Evolutionary conservation across 2,113 vertebrate species (phyloP).

Genomic region (Machaerirhynchus nigripectus): DNA sequence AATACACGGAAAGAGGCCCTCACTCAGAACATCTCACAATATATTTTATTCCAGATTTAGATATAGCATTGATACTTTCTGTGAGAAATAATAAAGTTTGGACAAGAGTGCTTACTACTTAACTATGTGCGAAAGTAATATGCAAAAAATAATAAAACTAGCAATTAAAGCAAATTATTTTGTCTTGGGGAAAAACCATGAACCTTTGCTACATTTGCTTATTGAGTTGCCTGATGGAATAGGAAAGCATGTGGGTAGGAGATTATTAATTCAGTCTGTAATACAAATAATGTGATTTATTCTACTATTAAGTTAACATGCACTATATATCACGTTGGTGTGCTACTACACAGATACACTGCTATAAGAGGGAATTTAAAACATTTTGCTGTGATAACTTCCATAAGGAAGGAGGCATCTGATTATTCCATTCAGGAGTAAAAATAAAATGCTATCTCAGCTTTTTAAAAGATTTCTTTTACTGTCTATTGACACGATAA

Average conservation of each 20-base stretch:
- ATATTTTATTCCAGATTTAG: background rate
- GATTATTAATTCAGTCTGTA: background rate
- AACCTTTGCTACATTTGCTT: background rate
- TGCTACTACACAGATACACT: background rate
- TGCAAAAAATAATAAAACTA: background rate
- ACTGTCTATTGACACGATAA: background rate
- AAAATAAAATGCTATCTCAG: background rate
- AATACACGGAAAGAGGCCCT: background rate
- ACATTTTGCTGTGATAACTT: background rate
- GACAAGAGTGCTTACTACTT: background rate
- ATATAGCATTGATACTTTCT: background rate
- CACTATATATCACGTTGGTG: background rate
- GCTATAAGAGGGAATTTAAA: background rate
- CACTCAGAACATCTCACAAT: background rate
- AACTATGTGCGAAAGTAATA: background rate
- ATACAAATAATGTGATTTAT: background rate
- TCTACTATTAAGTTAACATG: background rate
- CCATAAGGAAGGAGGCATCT: background rate
- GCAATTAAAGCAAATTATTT: background rate
- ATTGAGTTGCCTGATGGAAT: background rate
- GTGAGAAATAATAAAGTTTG: background rate
- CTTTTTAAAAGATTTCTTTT: background rate
- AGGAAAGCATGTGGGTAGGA: background rate
- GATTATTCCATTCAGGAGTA: background rate
- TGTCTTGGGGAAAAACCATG: background rate